Conservation (phyloP, 2,888 invertebrate species). For the Sphaerophoria taeniata region DNA sequence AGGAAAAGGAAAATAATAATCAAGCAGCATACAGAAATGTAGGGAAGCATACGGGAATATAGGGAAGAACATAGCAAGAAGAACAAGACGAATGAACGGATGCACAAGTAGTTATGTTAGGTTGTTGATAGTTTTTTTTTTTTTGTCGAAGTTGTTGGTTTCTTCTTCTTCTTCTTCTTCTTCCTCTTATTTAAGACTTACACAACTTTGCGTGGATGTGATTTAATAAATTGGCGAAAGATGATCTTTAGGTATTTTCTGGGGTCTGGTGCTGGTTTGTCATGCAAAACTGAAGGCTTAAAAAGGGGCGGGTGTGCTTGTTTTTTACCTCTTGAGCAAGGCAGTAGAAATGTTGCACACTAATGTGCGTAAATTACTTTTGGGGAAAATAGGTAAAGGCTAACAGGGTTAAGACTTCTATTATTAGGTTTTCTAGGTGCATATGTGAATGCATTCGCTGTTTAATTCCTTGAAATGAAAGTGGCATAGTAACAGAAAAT, state of each 20-base stretch:
- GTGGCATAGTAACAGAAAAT: too few relatives aligned
- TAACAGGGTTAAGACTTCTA: background rate
- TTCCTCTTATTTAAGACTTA: conserved; percentile 37
- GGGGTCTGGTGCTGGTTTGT: too few relatives aligned
- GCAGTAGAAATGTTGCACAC: too few relatives aligned
- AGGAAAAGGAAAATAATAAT: conserved; percentile 29
- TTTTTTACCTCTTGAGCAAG: background rate
- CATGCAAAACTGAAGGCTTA: background rate
- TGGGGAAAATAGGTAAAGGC: background rate
- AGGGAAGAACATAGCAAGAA: conserved; percentile 40
- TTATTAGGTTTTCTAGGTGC: background rate
- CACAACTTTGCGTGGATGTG: conserved; percentile 62
- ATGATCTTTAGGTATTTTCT: conserved; percentile 32
- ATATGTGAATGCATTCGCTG: too few relatives aligned
- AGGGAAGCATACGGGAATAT: conserved; percentile 60
- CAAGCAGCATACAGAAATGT: conserved; percentile 53
- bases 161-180: conserved; percentile 28
- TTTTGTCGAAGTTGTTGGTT: background rate
- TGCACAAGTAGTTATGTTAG: conserved; percentile 67
- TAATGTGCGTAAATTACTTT: conserved; percentile 1
- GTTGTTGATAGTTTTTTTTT: conserved; percentile 44
- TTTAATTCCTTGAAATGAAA: too few relatives aligned
- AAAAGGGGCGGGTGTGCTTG: background rate
- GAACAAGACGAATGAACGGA: conserved; percentile 58
- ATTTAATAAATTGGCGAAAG: conserved; percentile 56